phyloP scores from a whole-genome alignment of 35 echinoderm and acorn worm genomes.

The Stichopus chloronotus region DNA sequence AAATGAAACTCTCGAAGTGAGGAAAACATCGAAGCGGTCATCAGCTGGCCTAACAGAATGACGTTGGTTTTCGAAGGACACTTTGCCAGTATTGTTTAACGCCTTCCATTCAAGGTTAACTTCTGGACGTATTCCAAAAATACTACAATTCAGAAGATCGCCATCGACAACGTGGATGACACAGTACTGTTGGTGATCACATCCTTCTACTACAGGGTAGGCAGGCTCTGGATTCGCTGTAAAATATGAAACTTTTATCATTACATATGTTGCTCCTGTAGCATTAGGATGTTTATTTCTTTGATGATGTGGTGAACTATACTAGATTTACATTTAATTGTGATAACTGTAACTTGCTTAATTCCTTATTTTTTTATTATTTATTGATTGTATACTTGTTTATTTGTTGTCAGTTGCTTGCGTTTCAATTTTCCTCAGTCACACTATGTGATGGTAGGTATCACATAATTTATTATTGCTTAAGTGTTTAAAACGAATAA shows the following conservation, averaged over 20 bases:
- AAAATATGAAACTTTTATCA: not conserved
- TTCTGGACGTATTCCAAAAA: not conserved
- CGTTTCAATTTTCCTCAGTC: too few species aligned
- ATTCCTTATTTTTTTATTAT: too few species aligned
- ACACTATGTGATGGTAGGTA: too few species aligned
- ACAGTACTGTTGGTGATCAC: not conserved
- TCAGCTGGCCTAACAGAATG: not conserved
- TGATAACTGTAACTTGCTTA: too few species aligned
- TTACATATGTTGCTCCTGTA: not conserved
- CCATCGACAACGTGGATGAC: not conserved
- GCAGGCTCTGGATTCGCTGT: not conserved
- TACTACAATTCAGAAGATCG: not conserved
- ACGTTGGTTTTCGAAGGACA: not conserved
- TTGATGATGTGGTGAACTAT: too few species aligned
- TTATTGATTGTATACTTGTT: too few species aligned
- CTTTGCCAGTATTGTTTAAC: not conserved
- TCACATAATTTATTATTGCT: too few species aligned
- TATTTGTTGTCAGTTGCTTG: too few species aligned
- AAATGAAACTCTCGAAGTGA: not conserved
- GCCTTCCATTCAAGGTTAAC: not conserved
- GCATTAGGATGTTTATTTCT: too few species aligned
- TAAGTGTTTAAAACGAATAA: too few species aligned
- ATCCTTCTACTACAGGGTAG: not conserved
- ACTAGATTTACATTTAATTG: too few species aligned
- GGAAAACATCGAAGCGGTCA: not conserved